Percentiles rank a stretch among this genome's conserved stretches.
Evolutionary conservation across 2,113 vertebrate species (phyloP).

Genomic region (Crotalus helleri): DNA sequence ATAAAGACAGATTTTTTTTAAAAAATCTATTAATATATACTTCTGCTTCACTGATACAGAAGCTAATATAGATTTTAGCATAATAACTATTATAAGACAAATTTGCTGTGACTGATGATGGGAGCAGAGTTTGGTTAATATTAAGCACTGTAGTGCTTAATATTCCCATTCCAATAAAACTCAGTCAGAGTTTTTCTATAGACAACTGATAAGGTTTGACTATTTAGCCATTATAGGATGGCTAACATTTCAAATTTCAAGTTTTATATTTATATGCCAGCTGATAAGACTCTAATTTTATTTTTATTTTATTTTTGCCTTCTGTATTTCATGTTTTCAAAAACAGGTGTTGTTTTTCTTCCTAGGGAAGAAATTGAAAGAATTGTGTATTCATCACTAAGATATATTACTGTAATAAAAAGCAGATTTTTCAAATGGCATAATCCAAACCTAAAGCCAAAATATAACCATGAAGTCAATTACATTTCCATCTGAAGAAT

Average conservation of each 20-base stretch:
- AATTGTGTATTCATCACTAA: slow-evolving; percentile 37
- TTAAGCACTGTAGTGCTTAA: background rate
- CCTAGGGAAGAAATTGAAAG: slow-evolving; percentile 6
- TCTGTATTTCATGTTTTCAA: slow-evolving; percentile 26
- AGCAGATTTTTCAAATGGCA: slow-evolving; percentile 32
- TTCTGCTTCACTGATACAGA: background rate
- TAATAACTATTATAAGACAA: background rate
- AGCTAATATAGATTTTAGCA: background rate
- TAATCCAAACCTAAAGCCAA: slow-evolving; percentile 37
- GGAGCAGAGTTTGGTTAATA: background rate
- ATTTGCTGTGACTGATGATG: background rate
- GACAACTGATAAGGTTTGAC: background rate
- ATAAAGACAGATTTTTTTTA: background rate
- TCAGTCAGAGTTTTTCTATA: background rate
- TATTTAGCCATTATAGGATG: slow-evolving; percentile 1
- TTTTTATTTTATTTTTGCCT: background rate
- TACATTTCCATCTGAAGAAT: slow-evolving; percentile 10
- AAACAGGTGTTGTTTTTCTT: slow-evolving; percentile 36
- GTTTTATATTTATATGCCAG: background rate
- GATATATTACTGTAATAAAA: slow-evolving; percentile 14
- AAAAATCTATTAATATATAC: background rate
- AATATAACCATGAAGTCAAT: slow-evolving; percentile 38
- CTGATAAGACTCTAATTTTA: background rate
- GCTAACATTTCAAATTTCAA: slow-evolving; percentile 6
- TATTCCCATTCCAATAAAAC: background rate